Percentiles rank a stretch among this genome's conserved stretches.
phyloP scores from a whole-genome alignment of 2,888 invertebrate species.

The Drosophila subquinaria region DNA sequence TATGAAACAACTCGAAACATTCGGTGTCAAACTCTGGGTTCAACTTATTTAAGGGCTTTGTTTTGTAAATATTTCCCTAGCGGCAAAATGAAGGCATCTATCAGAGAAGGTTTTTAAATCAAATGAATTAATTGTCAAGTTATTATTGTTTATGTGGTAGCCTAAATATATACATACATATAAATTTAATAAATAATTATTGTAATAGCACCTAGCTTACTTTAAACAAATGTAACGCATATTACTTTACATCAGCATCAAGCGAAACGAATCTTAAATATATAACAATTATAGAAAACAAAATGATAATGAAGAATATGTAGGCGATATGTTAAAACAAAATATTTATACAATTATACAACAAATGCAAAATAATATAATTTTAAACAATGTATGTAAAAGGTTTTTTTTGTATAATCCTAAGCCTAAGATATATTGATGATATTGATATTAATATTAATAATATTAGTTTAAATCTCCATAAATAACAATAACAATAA shows the following conservation, averaged over 20 bases:
- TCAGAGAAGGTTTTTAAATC: slow-evolving; percentile 33
- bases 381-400: slow-evolving; percentile 58
- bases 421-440: slow-evolving; percentile 46
- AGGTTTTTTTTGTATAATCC: slow-evolving; percentile 49
- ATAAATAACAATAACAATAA: slow-evolving; percentile 16
- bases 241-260: slow-evolving; percentile 71
- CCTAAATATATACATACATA: slow-evolving; percentile 61
- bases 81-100: slow-evolving; percentile 64
- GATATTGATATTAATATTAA: slow-evolving; percentile 50
- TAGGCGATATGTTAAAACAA: slow-evolving; percentile 72
- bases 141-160: slow-evolving; percentile 67
- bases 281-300: slow-evolving; percentile 25
- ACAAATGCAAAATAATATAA: slow-evolving; percentile 49
- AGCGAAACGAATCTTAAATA: slow-evolving; percentile 65
- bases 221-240: slow-evolving; percentile 71
- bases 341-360: slow-evolving; percentile 74
- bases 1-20: slow-evolving; percentile 45
- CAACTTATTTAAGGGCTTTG: slow-evolving; percentile 54
- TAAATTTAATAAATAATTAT: slow-evolving; percentile 39
- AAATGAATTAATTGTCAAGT: slow-evolving; percentile 40
- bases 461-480: slow-evolving; percentile 31
- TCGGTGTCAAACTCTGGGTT: slow-evolving; percentile 50
- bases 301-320: slow-evolving; percentile 29
- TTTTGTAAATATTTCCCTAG: slow-evolving; percentile 72
- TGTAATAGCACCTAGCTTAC: slow-evolving; percentile 73